Conservation (phyloP, 2,888 invertebrate species). For the Drosophila nr. fundita region DNA sequence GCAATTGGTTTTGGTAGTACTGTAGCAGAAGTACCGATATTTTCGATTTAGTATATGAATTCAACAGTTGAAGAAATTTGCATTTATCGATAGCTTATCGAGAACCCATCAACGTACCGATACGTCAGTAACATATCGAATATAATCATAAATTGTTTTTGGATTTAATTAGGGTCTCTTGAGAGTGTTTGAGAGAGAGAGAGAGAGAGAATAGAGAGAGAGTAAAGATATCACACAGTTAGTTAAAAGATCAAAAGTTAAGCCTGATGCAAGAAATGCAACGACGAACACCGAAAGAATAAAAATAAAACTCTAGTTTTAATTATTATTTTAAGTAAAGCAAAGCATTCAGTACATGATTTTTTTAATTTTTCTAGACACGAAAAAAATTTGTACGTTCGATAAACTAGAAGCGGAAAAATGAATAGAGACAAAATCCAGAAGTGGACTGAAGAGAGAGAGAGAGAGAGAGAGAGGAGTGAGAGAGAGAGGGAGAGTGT, state of each 20-base stretch:
- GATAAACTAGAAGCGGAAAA: conserved; percentile 9
- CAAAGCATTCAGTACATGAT: conserved; percentile 29
- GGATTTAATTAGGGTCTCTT: neutral
- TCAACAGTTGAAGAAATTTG: neutral
- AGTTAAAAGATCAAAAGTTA: neutral
- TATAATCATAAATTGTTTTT: neutral
- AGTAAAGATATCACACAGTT: neutral
- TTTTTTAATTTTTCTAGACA: conserved; percentile 6
- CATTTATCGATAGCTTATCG: neutral
- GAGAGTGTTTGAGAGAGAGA: neutral
- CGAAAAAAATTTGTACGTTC: neutral
- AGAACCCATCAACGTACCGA: neutral
- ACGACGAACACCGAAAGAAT: conserved; percentile 11
- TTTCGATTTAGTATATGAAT: neutral
- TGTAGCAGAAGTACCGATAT: neutral
- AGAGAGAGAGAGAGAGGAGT: conserved; percentile 6
- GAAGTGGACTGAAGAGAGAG: conserved; percentile 19
- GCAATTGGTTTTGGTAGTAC: neutral
- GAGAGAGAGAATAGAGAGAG: neutral
- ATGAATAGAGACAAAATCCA: conserved; percentile 6
- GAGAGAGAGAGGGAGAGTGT: neutral
- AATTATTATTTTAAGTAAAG: conserved; percentile 6
- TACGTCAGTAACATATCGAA: neutral
- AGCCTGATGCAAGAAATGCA: neutral
- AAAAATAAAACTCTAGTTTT: conserved; percentile 1